Evolutionary conservation across 2,113 vertebrate species (phyloP), one percentile per base, ranked within the genome.

Genomic region (Nestor notabilis): DNA sequence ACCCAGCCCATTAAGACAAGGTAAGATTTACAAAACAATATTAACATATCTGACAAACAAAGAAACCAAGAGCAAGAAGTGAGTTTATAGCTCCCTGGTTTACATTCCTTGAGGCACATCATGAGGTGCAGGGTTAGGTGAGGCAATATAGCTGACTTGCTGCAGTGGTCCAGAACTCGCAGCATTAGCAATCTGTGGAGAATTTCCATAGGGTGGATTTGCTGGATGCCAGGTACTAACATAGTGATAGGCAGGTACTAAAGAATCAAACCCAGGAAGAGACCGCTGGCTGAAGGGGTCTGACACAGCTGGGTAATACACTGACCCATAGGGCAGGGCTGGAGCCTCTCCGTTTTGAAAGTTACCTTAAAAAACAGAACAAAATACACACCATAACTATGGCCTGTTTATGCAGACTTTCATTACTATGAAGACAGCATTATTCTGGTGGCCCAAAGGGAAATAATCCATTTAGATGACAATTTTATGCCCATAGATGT

Each of bases 21-120:
- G 1, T 9, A 83, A 78, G n/a, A 2, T 25, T 83, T 21, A 91
- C 14, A 8, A 47, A 92, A 53, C 49, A 84, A 2, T 47, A 69
- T n/a, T 68, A 91, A 74, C 55, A 69, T 4, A 95, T 41, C 33
- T n/a, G 78, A 33, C 50, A 93, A 96, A 87, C 27, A n/a, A 74
- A 95, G 56, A 71, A 68, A 9, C 12, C 43, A 68, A 89, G 52
- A 33, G 27, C 39, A 93, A 93, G 68, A 74, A 75, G 7, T 47
- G 66, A 80, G 11, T 25, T 64, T 43, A 4, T 27, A 85, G 52
- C 94, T 94, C 37, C 60, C 28, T 13, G 69, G 52, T 70, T 98
- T 91, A 99, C 96, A 98, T 98, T 77, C 98, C 96, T 69, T 98
- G 98, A 83, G 99, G 97, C 63, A 98, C n/a, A 37, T 98, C 99